phyloP scores from a whole-genome alignment of 2,797 vertebrate species.

The Chaunax sp. region DNA sequence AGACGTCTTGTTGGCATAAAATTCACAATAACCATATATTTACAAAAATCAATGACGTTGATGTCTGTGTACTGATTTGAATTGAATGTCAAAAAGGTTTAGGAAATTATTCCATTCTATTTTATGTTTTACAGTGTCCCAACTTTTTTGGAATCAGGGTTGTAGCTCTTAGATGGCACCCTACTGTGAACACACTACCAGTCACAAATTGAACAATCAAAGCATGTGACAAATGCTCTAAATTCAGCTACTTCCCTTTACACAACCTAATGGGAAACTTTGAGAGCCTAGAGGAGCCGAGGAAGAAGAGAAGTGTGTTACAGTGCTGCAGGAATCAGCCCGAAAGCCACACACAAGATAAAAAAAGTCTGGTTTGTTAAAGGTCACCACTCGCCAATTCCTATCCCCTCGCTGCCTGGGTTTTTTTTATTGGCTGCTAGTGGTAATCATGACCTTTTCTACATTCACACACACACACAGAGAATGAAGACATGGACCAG shows the following conservation, averaged over 20 bases:
- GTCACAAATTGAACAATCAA: slow-evolving; percentile 33
- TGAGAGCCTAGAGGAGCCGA: slow-evolving; percentile 22
- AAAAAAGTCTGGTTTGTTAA: slow-evolving; percentile 71
- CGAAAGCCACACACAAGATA: slow-evolving; percentile 49
- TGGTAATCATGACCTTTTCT: slow-evolving; percentile 82
- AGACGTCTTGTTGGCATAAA: too few relatives aligned
- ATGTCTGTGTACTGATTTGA: too few relatives aligned
- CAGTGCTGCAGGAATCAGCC: slow-evolving; percentile 42
- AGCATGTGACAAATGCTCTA: slow-evolving; percentile 18
- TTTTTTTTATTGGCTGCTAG: slow-evolving; percentile 74
- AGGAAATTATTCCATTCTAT: too few relatives aligned
- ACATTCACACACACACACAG: slow-evolving; percentile 24
- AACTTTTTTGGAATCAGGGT: too few relatives aligned
- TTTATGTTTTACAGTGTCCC: too few relatives aligned
- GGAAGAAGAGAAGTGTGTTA: slow-evolving; percentile 25
- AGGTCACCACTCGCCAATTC: slow-evolving; percentile 73
- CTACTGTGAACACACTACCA: slow-evolving; percentile 5
- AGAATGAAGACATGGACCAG: slow-evolving; percentile 35
- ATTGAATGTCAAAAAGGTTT: too few relatives aligned
- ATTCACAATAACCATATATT: too few relatives aligned
- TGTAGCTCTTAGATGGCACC: neutral
- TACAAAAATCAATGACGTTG: too few relatives aligned
- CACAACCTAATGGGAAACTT: slow-evolving; percentile 34
- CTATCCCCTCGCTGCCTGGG: slow-evolving; percentile 53
- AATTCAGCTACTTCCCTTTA: slow-evolving; percentile 13